Percentiles rank a stretch among this genome's conserved stretches.
Evolutionary conservation across 2,888 invertebrate species (phyloP).

Genomic region (Xanthorhoe spadicearia): DNA sequence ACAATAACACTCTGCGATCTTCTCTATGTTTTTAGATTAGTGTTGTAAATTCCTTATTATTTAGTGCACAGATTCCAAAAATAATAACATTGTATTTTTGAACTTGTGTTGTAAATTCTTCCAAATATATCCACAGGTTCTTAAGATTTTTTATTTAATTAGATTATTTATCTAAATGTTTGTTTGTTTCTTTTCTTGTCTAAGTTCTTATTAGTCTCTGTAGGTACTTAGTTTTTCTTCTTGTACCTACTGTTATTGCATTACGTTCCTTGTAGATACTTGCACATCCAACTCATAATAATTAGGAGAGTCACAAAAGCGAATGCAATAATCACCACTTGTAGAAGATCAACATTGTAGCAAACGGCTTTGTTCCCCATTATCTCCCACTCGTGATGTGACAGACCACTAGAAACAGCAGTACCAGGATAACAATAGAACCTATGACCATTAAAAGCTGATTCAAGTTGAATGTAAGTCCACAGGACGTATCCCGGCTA

Average conservation of each 20-base stretch:
- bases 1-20: too few species aligned
- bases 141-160: too few species aligned
- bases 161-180: too few species aligned
- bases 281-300: slow-evolving; percentile 73
- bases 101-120: too few species aligned
- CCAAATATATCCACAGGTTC: too few species aligned
- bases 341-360: slow-evolving; percentile 60
- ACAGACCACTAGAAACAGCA: slow-evolving; percentile 69
- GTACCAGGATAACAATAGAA: slow-evolving; percentile 64
- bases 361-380: slow-evolving; percentile 48
- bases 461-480: slow-evolving; percentile 62
- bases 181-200: too few species aligned
- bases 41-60: too few species aligned
- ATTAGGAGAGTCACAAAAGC: slow-evolving; percentile 66
- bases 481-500: slow-evolving; percentile 38
- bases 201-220: too few species aligned
- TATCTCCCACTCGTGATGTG: slow-evolving; percentile 63
- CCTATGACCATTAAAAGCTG: slow-evolving; percentile 70
- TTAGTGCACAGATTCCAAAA: too few species aligned
- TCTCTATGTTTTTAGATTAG: too few species aligned
- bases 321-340: slow-evolving; percentile 63
- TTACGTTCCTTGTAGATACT: slow-evolving; percentile 59
- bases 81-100: too few species aligned
- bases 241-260: not conserved
- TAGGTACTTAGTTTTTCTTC: too few species aligned